Evolutionary conservation across 2,113 vertebrate genomes (phyloP).

Genomic region (Oreochromis aureus): DNA sequence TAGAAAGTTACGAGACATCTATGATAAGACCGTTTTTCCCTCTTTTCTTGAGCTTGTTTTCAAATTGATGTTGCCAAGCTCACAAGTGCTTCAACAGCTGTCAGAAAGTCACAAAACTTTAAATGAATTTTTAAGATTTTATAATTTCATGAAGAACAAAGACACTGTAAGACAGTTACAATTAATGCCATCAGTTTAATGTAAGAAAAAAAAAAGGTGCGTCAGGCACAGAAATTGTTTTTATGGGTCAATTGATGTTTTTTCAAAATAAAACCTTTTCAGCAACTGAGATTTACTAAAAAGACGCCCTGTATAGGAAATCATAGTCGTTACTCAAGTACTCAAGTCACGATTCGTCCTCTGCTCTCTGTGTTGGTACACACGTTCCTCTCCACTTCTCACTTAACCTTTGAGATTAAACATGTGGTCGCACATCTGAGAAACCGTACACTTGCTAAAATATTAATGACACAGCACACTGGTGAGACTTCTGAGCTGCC

Average conservation of each 20-base stretch:
- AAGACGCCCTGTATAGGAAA: neutral
- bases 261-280: neutral
- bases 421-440: neutral
- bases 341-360: neutral
- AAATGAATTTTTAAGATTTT: neutral
- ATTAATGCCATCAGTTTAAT: neutral
- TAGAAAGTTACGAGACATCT: neutral
- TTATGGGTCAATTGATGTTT: neutral
- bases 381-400: neutral
- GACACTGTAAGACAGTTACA: neutral
- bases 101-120: neutral
- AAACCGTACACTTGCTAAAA: neutral
- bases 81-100: neutral
- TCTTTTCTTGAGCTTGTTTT: neutral
- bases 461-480: conserved; percentile 2
- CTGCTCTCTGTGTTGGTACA: neutral
- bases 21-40: neutral
- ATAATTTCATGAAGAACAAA: neutral
- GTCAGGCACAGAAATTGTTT: neutral
- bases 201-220: neutral
- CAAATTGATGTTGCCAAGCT: neutral
- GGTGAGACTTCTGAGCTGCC: neutral
- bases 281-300: neutral
- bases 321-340: neutral
- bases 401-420: neutral